A percentile compares a stretch with the other conserved stretches of the same genome.
Evolutionary conservation across 1,140 invertebrate genomes (phyloP).

Genomic region (Lordiphosa stackelbergi): DNA sequence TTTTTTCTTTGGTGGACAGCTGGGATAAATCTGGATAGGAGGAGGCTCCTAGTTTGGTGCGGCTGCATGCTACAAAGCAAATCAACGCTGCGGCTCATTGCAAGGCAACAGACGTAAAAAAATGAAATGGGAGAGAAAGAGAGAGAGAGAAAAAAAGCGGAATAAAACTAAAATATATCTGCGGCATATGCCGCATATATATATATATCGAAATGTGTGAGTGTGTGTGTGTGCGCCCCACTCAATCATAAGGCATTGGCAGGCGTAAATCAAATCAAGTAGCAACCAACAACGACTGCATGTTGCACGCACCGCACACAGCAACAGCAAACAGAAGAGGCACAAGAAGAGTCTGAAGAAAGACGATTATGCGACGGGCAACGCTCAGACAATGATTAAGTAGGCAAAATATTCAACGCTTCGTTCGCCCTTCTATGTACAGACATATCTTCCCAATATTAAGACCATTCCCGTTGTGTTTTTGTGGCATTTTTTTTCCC

Average conservation of each 20-base stretch:
- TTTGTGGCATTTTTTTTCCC: constrained; percentile 44
- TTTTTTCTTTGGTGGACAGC: constrained; percentile 49
- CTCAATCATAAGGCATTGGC: constrained; percentile 75
- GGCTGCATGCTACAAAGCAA: constrained; percentile 62
- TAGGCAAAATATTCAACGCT: constrained; percentile 61
- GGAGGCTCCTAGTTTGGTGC: constrained; percentile 28
- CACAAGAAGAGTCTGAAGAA: background rate
- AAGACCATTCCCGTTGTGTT: constrained; percentile 24
- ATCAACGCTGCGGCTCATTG: constrained; percentile 72
- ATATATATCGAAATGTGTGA: constrained; percentile 8
- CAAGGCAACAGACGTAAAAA: constrained; percentile 76
- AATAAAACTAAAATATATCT: constrained; percentile 57
- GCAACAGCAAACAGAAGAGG: constrained; percentile 2
- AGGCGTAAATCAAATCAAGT: constrained; percentile 76
- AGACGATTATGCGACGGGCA: constrained; percentile 18
- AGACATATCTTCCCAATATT: constrained; percentile 6
- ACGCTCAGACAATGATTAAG: constrained; percentile 70
- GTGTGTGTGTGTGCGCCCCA: constrained; percentile 45
- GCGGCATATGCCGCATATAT: constrained; percentile 53
- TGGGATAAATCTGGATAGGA: constrained; percentile 27
- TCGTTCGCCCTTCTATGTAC: background rate
- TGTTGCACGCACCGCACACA: constrained; percentile 56
- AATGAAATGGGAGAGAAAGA: constrained; percentile 28
- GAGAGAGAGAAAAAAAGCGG: constrained; percentile 13
- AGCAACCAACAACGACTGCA: constrained; percentile 50